Evolutionary conservation across 2,113 vertebrate species (phyloP), one percentile per base, ranked within the genome.

Genomic region (Elephantulus edwardii): DNA sequence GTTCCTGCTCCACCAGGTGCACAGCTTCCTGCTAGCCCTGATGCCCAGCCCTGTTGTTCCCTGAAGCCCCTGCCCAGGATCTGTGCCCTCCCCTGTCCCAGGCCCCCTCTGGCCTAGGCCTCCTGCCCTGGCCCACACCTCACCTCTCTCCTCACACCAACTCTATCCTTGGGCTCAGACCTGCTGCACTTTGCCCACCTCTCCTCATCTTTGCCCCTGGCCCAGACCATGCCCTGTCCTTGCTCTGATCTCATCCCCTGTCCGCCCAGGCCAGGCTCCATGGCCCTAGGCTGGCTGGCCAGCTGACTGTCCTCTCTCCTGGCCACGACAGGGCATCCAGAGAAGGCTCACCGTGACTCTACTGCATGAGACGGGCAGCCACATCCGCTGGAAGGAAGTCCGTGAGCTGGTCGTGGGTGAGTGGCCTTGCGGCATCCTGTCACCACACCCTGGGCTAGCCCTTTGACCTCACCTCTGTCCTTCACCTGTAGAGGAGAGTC

Each of bases 361-460:
- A 82, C 98, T 99, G 42, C 99, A 99, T 0, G 99, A 99, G 95
- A 98, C 99, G 0, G 98, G 98, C 58, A 98, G 98, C 70, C 98
- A 99, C 66, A 97, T 99, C 83, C 97, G 96, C 90, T 99, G 99
- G 99, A 99, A 98, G 91, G 99, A 99, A 91, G 98, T 99, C 66
- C 98, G 98, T 6, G 99, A 99, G 96, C 98, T 99, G 86, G 99
- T 99, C 79, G 99, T 99, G 72, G 99, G 99, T 99, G 96, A 97
- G 99, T 95, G 19, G 14, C 88, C 40, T 2, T 12, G 19, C 54
- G 19, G 19, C 8, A 56, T 56, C 54, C 54, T 56, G n/a, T n/a
- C 20, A 56, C 14, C 8, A 50, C 35, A 71, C 1, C 44, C 30
- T 17, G 10, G 58, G 40, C 44, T 26, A 4, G 24, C 38, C 24